Evolutionary conservation across 2,113 vertebrate species (phyloP).

Genomic region (Crotalus tigris): DNA sequence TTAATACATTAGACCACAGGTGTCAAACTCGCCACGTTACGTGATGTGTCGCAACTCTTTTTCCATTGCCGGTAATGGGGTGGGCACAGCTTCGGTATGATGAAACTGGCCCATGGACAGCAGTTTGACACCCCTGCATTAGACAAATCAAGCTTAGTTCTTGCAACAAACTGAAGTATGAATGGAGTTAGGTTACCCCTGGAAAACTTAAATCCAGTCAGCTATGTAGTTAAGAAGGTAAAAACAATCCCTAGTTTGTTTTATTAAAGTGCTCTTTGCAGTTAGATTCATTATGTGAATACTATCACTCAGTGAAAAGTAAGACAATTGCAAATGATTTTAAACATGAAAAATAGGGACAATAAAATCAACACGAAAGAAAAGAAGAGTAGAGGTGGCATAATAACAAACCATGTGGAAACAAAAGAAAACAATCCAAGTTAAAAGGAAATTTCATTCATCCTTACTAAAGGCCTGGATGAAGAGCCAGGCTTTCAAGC

Average conservation of each 20-base stretch:
- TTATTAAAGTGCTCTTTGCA: not conserved
- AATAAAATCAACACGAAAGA: not conserved
- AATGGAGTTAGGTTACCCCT: not conserved
- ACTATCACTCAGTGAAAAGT: not conserved
- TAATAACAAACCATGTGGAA: not conserved
- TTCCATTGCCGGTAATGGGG: no score
- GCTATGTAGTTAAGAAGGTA: not conserved
- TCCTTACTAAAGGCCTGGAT: not conserved
- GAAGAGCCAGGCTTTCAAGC: not conserved
- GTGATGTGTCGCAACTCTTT: no score
- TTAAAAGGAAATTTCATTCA: not conserved
- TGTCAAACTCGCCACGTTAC: no score
- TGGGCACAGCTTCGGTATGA: no score
- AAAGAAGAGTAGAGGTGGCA: not conserved
- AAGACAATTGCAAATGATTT: not conserved
- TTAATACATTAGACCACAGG: not conserved
- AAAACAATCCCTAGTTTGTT: not conserved
- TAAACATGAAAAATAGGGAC: not conserved
- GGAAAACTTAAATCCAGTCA: not conserved
- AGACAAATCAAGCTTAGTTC: not conserved
- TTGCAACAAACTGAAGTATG: not conserved
- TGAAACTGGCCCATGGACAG: no score
- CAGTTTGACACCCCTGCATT: no score
- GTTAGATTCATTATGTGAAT: not conserved
- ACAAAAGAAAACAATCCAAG: no score